Evolutionary conservation across 1,140 invertebrate species (phyloP).

Genomic region (Notospermus geniculatus): DNA sequence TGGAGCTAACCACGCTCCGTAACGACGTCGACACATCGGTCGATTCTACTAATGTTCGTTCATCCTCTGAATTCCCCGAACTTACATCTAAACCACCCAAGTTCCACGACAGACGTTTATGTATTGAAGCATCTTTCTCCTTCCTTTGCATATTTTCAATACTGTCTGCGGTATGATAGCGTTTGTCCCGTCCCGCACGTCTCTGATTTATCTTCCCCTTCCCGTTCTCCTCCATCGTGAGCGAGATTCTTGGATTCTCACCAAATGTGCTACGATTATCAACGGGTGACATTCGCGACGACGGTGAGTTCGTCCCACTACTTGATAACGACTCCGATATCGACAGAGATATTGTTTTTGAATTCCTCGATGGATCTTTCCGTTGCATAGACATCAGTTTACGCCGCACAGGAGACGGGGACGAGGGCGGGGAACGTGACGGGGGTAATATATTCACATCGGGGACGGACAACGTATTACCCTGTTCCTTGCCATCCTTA

Average conservation of each 20-base stretch:
- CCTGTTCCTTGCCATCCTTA: neutral
- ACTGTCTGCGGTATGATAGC: conserved; percentile 67
- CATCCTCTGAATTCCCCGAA: conserved; percentile 27
- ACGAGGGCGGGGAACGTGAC: neutral
- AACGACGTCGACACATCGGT: conserved; percentile 34
- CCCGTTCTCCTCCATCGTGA: conserved; percentile 35
- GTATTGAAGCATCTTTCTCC: conserved; percentile 61
- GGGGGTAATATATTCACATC: neutral
- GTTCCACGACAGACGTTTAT: conserved; percentile 69
- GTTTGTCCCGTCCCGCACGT: conserved; percentile 59
- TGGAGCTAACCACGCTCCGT: conserved; percentile 57
- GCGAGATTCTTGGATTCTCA: conserved; percentile 12
- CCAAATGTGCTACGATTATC: conserved; percentile 7
- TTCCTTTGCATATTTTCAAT: conserved; percentile 66
- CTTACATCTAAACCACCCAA: conserved; percentile 56
- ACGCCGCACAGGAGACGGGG: conserved; percentile 3
- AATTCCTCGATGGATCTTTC: conserved; percentile 21
- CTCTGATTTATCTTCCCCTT: conserved; percentile 50
- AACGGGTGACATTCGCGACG: neutral
- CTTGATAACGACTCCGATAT: conserved; percentile 16
- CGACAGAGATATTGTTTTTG: conserved; percentile 33
- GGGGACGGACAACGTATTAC: neutral
- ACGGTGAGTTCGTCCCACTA: conserved; percentile 16
- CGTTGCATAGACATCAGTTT: neutral
- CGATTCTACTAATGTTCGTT: conserved; percentile 13